phyloP scores from a whole-genome alignment of 2,113 vertebrate genomes.

The Microtus ochrogaster region DNA sequence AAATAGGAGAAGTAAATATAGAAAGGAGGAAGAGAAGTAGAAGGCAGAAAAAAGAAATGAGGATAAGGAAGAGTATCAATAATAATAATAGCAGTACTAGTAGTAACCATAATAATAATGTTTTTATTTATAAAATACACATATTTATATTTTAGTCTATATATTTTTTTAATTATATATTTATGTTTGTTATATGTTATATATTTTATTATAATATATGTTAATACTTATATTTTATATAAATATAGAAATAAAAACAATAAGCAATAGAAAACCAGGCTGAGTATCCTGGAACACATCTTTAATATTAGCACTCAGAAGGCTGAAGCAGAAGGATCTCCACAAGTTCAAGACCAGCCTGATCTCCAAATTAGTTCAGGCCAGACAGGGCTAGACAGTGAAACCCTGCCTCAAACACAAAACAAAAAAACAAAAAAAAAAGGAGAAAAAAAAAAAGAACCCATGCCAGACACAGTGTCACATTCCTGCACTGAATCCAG shows the following conservation, averaged over 20 bases:
- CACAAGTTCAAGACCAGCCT: neutral
- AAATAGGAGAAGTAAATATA: neutral
- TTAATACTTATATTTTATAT: neutral
- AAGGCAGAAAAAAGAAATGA: neutral
- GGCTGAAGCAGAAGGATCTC: neutral
- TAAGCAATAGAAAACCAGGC: neutral
- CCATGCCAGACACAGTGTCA: neutral
- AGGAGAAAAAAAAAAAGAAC: neutral
- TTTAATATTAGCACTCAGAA: neutral
- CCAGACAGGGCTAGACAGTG: neutral
- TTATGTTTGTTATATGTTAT: neutral
- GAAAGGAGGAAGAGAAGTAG: neutral
- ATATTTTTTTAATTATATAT: neutral
- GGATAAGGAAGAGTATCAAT: neutral
- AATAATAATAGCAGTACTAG: neutral
- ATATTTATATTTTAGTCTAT: neutral
- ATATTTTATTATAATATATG: neutral
- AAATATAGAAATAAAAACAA: neutral
- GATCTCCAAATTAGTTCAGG: neutral
- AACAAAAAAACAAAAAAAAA: neutral
- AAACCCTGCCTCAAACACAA: neutral
- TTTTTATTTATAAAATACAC: neutral
- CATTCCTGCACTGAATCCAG: neutral
- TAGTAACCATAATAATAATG: neutral
- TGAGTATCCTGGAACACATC: neutral